Evolutionary conservation across 2,888 invertebrate genomes (phyloP).

Genomic region (Drosophila prolongata): DNA sequence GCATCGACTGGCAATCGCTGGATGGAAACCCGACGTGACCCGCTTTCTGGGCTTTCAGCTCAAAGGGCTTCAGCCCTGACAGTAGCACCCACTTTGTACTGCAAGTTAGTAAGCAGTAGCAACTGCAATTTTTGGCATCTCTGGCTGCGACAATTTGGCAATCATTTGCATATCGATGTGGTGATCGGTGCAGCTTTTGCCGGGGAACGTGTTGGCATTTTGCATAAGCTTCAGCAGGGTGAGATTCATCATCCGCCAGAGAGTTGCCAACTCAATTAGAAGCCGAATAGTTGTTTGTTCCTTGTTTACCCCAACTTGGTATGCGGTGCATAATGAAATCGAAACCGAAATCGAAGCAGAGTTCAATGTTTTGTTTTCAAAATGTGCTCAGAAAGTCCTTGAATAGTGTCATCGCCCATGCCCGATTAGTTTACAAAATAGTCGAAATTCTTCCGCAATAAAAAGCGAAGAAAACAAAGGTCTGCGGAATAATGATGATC

Average conservation of each 20-base stretch:
- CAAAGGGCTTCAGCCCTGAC: constrained; percentile 38
- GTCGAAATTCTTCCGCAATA: constrained; percentile 73
- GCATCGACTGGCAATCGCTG: constrained; percentile 38
- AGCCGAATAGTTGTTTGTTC: constrained; percentile 8
- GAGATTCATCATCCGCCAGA: not conserved
- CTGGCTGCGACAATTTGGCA: constrained; percentile 64
- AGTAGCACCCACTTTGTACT: constrained; percentile 47
- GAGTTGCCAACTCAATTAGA: constrained; percentile 44
- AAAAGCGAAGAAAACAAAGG: constrained; percentile 30
- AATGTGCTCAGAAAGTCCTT: constrained; percentile 69
- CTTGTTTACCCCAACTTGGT: constrained; percentile 23
- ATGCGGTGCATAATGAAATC: constrained; percentile 33
- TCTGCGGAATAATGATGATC: constrained; percentile 27
- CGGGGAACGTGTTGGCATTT: constrained; percentile 73
- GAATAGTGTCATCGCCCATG: constrained; percentile 64
- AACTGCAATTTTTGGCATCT: constrained; percentile 19
- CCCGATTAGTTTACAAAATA: constrained; percentile 67
- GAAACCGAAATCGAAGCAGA: constrained; percentile 45
- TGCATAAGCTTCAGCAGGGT: constrained; percentile 28
- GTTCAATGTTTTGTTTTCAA: constrained; percentile 73
- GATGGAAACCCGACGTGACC: constrained; percentile 39
- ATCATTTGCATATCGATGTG: constrained; percentile 72
- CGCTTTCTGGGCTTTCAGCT: constrained; percentile 42
- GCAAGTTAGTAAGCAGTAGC: not conserved
- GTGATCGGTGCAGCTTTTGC: constrained; percentile 42